These are phyloP conservation scores for Chaenocephalus aceratus DNA, from an alignment of 2,113 vertebrate species.

Conservation along the genomic window DNA sequence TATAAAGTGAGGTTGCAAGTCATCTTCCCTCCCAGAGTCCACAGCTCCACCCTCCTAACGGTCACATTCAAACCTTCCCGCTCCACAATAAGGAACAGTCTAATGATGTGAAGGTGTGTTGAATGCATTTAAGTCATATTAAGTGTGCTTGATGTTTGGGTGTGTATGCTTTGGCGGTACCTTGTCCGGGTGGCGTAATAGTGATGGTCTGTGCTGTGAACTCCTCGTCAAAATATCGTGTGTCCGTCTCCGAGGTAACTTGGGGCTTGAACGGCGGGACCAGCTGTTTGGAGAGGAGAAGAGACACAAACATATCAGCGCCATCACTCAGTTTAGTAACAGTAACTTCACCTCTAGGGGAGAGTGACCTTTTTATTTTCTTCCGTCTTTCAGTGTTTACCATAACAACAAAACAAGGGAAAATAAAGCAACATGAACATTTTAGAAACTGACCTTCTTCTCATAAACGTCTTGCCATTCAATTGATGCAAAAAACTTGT, in stretches of 20 bases:
- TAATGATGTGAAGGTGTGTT: not conserved
- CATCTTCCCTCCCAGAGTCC: not conserved
- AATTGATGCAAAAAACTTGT: conserved; percentile 94
- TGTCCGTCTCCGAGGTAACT: conserved; percentile 89
- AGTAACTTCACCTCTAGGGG: too few species aligned
- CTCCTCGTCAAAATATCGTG: conserved; percentile 89
- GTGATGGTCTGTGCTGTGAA: conserved; percentile 90
- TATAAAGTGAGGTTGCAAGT: not conserved
- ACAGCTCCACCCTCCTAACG: not conserved
- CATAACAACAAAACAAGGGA: too few species aligned
- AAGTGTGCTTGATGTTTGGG: not conserved
- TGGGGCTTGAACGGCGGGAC: conserved; percentile 88
- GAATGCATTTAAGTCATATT: not conserved
- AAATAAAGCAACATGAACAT: conserved; percentile 14
- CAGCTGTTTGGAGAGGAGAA: conserved; percentile 73
- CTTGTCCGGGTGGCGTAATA: conserved; percentile 89
- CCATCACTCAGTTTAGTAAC: too few species aligned
- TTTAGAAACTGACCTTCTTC: conserved; percentile 89
- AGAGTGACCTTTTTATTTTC: too few species aligned
- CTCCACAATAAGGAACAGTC: not conserved
- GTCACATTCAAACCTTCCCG: not conserved
- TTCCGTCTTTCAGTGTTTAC: too few species aligned
- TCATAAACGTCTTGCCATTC: conserved; percentile 98
- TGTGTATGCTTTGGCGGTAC: conserved; percentile 50
- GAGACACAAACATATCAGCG: not conserved